These are phyloP conservation scores for Junonia oenone DNA, from an alignment of 2,888 invertebrate genomes.

Conservation along the genomic window DNA sequence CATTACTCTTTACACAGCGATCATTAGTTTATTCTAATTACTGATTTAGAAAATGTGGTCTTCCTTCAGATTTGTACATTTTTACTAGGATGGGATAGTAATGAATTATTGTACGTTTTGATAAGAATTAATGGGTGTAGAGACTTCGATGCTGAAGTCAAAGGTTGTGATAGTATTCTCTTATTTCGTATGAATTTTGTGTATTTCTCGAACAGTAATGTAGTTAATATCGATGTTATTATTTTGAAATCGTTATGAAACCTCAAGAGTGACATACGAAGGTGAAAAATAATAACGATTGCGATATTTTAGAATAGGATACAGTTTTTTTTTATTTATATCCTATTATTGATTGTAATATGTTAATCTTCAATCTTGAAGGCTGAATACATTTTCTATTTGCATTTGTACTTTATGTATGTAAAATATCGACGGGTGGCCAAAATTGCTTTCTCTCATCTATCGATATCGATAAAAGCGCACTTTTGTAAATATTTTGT, in stretches of 20 bases:
- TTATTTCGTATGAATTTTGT: slow-evolving; percentile 4
- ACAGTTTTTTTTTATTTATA: slow-evolving; percentile 23
- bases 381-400: slow-evolving; percentile 41
- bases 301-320: slow-evolving; percentile 7
- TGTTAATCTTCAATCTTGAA: slow-evolving; percentile 36
- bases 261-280: neutral
- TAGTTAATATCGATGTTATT: neutral
- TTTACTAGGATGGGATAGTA: slow-evolving; percentile 38
- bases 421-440: slow-evolving; percentile 50
- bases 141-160: slow-evolving; percentile 35
- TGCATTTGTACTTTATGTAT: slow-evolving; percentile 32
- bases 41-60: slow-evolving; percentile 57
- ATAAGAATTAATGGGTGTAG: slow-evolving; percentile 37
- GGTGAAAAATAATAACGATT: slow-evolving; percentile 3
- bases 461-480: slow-evolving; percentile 46
- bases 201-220: slow-evolving; percentile 6
- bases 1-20: slow-evolving; percentile 40
- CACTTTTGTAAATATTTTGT: slow-evolving; percentile 75
- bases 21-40: slow-evolving; percentile 32
- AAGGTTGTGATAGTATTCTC: slow-evolving; percentile 22
- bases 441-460: slow-evolving; percentile 58
- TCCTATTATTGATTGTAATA: slow-evolving; percentile 40
- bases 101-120: slow-evolving; percentile 11
- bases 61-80: slow-evolving; percentile 45
- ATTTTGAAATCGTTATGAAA: neutral